Evolutionary conservation across 1,140 invertebrate genomes (phyloP), one percentile per base, ranked within the genome.

Genomic region (Proctacanthus coquilletti): DNA sequence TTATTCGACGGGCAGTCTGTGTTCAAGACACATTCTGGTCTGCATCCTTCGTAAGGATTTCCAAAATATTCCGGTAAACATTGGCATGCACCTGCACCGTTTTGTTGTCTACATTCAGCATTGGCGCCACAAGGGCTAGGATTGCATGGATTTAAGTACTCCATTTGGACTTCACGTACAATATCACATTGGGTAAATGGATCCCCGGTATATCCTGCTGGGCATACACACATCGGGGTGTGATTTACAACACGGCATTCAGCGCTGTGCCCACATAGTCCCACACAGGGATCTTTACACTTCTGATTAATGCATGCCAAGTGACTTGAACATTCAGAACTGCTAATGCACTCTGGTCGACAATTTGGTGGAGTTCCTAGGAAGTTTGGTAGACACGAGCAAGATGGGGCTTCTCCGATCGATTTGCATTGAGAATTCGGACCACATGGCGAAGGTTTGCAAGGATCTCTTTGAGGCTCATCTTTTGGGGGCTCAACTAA

Each of bases 161-260:
- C 55, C 3, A 39, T 14, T 3, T 52, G 46, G 8, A 53, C 51
- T 35, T 58, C 57, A 58, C 53, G 47, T 5, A 50, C 38, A 18
- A 61, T 48, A 42, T 47, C 61, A 52, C 80, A 83, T 47, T 70
- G 67, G 25, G 62, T 63, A 44, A 82, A 77, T 8, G 82, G 75
- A 69, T 83, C 73, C 38, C 86, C 86, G 21, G 67, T 77, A 50
- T 72, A 85, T 33, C 77, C 77, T 17, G 61, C 43, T n/a, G 66
- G 60, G 52, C 84, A 89, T 43, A 69, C 73, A 52, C 84, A 89
- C n/a, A 71, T 67, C 11, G 83, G 80, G 25, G 77, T 63, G 54
- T 87, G 84, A 53, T 81, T 82, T 13, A 81, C 69, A 1, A 84
- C 80, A 44, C 72, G 73, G 49, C 84, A 86, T 39, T 80, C 71